These are phyloP conservation scores for Tichodroma muraria DNA, from an alignment of 2,113 vertebrate species.

Conservation along the genomic window DNA sequence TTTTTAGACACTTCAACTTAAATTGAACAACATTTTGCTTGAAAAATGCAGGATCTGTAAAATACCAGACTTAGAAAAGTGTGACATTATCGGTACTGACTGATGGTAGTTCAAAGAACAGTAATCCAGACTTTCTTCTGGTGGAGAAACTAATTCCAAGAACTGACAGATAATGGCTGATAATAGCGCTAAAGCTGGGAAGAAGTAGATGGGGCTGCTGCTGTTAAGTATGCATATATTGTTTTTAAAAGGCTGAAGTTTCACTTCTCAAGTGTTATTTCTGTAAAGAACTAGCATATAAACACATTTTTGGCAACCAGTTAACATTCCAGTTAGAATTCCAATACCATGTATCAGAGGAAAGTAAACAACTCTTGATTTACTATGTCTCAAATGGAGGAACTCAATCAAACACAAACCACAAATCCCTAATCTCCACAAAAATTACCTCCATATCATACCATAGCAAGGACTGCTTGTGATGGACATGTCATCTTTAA, in stretches of 20 bases:
- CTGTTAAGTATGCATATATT: not conserved
- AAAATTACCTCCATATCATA: not conserved
- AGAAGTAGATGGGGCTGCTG: not conserved
- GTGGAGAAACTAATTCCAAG: not conserved
- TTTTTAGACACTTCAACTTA: not conserved
- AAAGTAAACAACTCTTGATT: not conserved
- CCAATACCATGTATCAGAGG: not conserved
- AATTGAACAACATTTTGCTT: not conserved
- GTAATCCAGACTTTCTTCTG: not conserved
- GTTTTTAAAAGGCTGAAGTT: not conserved
- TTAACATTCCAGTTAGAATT: not conserved
- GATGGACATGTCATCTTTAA: not conserved
- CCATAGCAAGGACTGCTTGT: not conserved
- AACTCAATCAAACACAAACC: not conserved
- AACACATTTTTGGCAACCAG: not conserved
- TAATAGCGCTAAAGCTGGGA: not conserved
- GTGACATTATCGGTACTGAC: not conserved
- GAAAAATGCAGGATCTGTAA: not conserved
- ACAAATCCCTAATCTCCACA: not conserved
- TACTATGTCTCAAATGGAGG: not conserved
- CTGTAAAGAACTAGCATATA: not conserved
- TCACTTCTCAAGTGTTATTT: not conserved
- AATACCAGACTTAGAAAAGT: not conserved
- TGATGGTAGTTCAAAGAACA: not conserved
- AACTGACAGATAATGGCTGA: not conserved